These are phyloP conservation scores for Sinonovacula constricta DNA, from an alignment of 1,140 invertebrate genomes.

Conservation along the genomic window DNA sequence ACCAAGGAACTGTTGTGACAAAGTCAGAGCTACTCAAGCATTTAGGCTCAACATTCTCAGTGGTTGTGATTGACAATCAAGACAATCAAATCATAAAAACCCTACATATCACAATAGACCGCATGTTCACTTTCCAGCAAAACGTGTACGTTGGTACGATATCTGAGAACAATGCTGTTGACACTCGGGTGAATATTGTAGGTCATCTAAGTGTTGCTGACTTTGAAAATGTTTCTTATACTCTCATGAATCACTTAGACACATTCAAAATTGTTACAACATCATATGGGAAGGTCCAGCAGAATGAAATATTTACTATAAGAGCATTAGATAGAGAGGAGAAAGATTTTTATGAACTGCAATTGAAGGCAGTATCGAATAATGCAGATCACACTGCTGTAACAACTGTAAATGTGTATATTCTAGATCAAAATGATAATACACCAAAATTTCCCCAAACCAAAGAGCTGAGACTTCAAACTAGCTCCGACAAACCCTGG, in stretches of 20 bases:
- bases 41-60: too few relatives aligned
- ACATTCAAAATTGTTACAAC: slow-evolving; percentile 3
- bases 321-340: slow-evolving; percentile 37
- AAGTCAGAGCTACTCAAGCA: too few relatives aligned
- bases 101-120: too few relatives aligned
- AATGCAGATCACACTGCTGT: slow-evolving; percentile 1
- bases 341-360: slow-evolving; percentile 23
- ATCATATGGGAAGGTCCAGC: slow-evolving; percentile 4
- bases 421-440: slow-evolving; percentile 39
- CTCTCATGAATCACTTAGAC: slow-evolving; percentile 4
- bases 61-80: too few relatives aligned
- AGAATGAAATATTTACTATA: slow-evolving; percentile 13
- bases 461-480: neutral
- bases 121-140: too few relatives aligned
- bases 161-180: slow-evolving; percentile 24
- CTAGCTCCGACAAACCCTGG: slow-evolving; percentile 12
- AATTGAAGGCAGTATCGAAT: slow-evolving; percentile 14
- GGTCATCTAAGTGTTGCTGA: slow-evolving; percentile 22
- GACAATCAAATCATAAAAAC: too few relatives aligned
- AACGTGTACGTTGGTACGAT: slow-evolving; percentile 26
- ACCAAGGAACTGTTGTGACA: too few relatives aligned
- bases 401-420: slow-evolving; percentile 34
- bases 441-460: slow-evolving; percentile 25
- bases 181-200: slow-evolving; percentile 14
- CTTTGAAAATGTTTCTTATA: slow-evolving; percentile 22